phyloP scores from a whole-genome alignment of 1,140 invertebrate genomes.

The Dreissena rostriformis region DNA sequence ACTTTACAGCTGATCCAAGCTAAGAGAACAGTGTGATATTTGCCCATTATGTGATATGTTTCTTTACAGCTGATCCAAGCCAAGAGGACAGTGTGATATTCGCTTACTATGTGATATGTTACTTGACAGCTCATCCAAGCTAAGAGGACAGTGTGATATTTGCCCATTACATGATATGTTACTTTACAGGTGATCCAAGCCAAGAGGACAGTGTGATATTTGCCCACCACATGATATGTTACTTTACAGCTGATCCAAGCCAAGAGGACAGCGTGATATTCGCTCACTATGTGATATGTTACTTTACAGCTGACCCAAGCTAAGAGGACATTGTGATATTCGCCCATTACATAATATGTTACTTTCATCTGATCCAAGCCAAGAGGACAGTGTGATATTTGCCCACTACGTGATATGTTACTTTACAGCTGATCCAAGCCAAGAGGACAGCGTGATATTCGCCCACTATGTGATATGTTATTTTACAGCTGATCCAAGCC shows the following conservation, averaged over 20 bases:
- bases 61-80: constrained; percentile 5
- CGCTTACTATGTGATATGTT: constrained; percentile 81
- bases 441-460: constrained; percentile 56
- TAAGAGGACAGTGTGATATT: constrained; percentile 56
- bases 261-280: no score
- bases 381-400: constrained; percentile 47
- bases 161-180: no score
- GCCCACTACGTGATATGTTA: constrained; percentile 84
- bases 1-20: constrained; percentile 3
- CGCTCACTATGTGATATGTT: constrained; percentile 87
- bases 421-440: neutral
- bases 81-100: constrained; percentile 54
- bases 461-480: constrained; percentile 86
- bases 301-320: constrained; percentile 85
- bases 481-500: neutral
- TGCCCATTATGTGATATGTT: constrained; percentile 86
- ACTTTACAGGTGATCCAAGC: no score
- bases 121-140: constrained; percentile 7
- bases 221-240: no score
- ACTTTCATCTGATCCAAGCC: neutral
- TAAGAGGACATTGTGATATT: no score
- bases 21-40: constrained; percentile 55
- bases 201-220: no score
- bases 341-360: constrained; percentile 84
- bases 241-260: no score